Percentiles rank a stretch among this genome's conserved stretches.
Conservation (phyloP, 2,113 vertebrate genomes). For the Pholis gunnellus region DNA sequence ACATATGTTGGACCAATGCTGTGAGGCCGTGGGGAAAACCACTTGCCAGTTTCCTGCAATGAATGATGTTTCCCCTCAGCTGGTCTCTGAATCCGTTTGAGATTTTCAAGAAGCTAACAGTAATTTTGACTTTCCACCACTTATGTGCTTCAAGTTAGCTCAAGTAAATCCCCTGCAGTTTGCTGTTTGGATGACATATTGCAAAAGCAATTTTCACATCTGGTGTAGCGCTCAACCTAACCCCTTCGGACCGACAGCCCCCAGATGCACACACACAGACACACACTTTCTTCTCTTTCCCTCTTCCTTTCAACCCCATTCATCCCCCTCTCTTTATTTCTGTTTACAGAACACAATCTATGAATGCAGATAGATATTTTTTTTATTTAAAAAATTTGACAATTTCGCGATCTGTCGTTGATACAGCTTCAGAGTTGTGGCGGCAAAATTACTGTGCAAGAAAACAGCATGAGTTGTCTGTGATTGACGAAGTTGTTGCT, state of each 20-base stretch:
- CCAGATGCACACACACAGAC: slow-evolving; percentile 31
- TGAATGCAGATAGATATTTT: background rate
- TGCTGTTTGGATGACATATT: slow-evolving; percentile 78
- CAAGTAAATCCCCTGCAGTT: slow-evolving; percentile 67
- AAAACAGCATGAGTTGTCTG: background rate
- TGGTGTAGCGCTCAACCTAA: slow-evolving; percentile 65
- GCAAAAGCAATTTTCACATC: slow-evolving; percentile 77
- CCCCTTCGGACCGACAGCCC: slow-evolving; percentile 45
- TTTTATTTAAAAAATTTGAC: background rate
- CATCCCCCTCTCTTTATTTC: background rate
- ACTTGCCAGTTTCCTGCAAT: slow-evolving; percentile 56
- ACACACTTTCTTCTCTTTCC: slow-evolving; percentile 26
- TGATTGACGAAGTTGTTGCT: background rate
- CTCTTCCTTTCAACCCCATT: slow-evolving; percentile 11
- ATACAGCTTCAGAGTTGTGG: background rate
- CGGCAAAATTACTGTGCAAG: too few species aligned
- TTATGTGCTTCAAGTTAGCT: slow-evolving; percentile 64
- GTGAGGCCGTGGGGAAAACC: slow-evolving; percentile 41
- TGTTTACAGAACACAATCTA: background rate
- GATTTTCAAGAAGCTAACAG: slow-evolving; percentile 58
- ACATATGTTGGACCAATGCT: slow-evolving; percentile 51
- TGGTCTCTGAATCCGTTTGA: slow-evolving; percentile 53
- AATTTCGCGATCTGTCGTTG: background rate
- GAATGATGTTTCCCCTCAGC: slow-evolving; percentile 64
- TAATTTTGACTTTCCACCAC: slow-evolving; percentile 62